Evolutionary conservation across 2,888 invertebrate genomes (phyloP), one percentile per base, ranked within the genome.

Genomic region (Teinopalpus imperialis): DNA sequence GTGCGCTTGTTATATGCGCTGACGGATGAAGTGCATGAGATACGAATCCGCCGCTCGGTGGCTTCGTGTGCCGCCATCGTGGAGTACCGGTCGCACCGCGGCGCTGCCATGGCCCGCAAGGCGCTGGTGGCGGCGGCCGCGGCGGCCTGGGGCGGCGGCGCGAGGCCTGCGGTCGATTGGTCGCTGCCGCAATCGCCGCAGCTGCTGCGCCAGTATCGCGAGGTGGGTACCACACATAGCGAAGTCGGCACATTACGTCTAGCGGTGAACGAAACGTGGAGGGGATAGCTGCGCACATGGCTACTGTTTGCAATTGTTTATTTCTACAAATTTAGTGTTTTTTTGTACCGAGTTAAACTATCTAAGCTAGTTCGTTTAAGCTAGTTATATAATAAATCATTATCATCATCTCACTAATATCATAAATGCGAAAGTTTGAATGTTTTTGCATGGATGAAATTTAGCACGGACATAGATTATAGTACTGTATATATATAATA

Each of bases 1-100:
- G 75, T 82, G 18, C 77, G 82, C 0, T 74, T 90, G 56, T 86
- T 94, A 73, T 83, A 83, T 54, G 90, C 90, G 47, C 71, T 86
- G 14, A 87, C 88, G 32, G 87, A 88, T 47, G 87, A 87, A 57
- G 86, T 85, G 59, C 76, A 81, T 53, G 86, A 87, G 57, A 83
- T 88, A 5, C 83, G 85, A 64, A 76, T 88, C 31, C 71, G 83
- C n/a, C 83, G 83, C 31, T 75, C 81, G 4, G 61, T 74, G 8
- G 78, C 81, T 8, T 74, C 79, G 1, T 80, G 93, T 32, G 93
- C 92, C 57, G 94, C 93, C 21, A 92, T 95, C 59, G 92, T 95
- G 10, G 94, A 94, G 64, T 95, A 93, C 70, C 91, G 91, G 66
- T 85, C 85, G 20, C 95, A 95, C 77, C 90, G 93, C 54, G 92